Evolutionary conservation across 1,140 invertebrate genomes (phyloP), one percentile per base, ranked within the genome.

Genomic region (Wasmannia auropunctata): DNA sequence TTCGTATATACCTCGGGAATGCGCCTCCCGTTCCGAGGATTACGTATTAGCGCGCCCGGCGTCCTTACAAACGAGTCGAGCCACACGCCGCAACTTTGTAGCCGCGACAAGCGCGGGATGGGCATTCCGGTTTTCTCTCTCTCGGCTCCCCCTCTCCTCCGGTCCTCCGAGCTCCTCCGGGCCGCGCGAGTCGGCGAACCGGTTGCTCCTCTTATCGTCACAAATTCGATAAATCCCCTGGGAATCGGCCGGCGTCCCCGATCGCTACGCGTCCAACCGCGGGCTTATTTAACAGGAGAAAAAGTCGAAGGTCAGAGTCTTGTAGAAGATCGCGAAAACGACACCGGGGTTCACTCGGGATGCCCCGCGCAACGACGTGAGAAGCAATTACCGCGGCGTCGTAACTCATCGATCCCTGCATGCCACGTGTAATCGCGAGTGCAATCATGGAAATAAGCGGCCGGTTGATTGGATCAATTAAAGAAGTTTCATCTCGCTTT

Each of bases 71-170:
- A 75, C 46, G 87, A 79, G 74, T 81, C 22, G 46, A 56, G 79
- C 67, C 77, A 86, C 74, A 75, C 86, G 62, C 83, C 79, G 88
- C 87, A 91, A 93, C 87, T 91, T 93, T 90, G 91, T 92, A 91
- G 37, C 83, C 49, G 88, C 87, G 90, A 90, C 79, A 54, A n/a
- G 79, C 37, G 25, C 67, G 28, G 62, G 51, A 83, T 58, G 67
- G 67, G 88, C 84, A 93, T 93, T 92, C 87, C 75, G 81, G 86
- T 87, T n/a, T n/a, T n/a, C n/a, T n/a, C n/a, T n/a, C n/a, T 87
- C 67, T 86, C 14, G 46, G 54, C 46, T 43, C 28, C 37, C 25
- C n/a, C 43, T n/a, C 76, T 69, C 58, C 46, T 46, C 28, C 74
- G 28, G n/a, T n/a, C n/a, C n/a, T 16, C 43, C 69, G 40, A 83